Conservation (phyloP, 2,113 vertebrate genomes). For the Baryphthengus martii region DNA sequence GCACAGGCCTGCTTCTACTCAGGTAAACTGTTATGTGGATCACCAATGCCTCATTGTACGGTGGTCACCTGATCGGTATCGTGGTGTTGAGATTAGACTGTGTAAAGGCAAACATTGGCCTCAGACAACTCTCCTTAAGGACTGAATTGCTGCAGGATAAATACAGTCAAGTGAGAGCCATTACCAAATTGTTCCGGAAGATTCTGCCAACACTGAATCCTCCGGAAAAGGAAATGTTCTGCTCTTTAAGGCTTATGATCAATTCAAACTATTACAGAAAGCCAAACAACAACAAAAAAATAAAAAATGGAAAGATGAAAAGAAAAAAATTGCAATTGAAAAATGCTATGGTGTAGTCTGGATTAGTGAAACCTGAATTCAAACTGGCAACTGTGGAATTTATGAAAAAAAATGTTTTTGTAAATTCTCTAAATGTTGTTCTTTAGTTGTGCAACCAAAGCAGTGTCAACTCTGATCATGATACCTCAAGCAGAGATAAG, state of each 20-base stretch:
- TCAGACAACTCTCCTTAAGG: background rate
- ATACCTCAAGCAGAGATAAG: background rate
- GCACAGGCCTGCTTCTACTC: background rate
- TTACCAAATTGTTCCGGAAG: background rate
- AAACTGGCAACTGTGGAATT: background rate
- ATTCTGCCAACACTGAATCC: background rate
- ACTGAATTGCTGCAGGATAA: background rate
- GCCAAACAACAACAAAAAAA: no score
- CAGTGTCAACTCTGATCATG: background rate
- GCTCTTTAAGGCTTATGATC: background rate
- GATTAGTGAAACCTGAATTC: background rate
- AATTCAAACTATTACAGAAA: background rate
- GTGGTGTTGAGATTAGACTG: background rate
- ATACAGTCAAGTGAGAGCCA: background rate
- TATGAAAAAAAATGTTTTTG: background rate
- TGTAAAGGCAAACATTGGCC: background rate
- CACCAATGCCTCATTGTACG: rapidly evolving
- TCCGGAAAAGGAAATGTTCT: background rate
- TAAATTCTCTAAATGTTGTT: background rate
- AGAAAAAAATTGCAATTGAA: background rate
- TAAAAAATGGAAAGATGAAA: no score
- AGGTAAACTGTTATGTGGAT: rapidly evolving
- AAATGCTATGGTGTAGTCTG: background rate
- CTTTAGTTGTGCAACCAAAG: background rate
- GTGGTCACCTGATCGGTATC: rapidly evolving